Evolutionary conservation across 2,797 vertebrate species (phyloP), one percentile per base, ranked within the genome.

Genomic region (Spheniscus humboldti): DNA sequence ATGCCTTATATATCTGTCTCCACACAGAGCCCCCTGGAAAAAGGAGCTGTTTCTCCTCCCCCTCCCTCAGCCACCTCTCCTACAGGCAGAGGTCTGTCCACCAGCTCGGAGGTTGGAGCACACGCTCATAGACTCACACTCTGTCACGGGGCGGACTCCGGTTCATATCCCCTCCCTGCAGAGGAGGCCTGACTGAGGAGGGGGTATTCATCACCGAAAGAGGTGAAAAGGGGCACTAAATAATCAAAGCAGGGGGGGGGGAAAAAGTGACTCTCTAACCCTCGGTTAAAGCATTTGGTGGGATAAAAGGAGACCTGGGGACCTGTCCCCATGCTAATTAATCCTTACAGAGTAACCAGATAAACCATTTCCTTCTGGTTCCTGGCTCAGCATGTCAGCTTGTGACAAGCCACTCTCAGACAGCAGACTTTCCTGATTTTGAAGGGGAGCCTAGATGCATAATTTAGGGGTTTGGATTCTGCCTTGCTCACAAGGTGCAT

Each of bases 351-450:
- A 78, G 64, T 90, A 92, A 92, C 72, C 0, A 0, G 72, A 90
- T 86, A 92, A 91, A 96, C 78, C 37, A 37, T 88, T 94, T 92
- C 56, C 82, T 91, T 72, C 81, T 66, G 72, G 55, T 43, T 93
- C 72, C 69, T 88, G 82, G 55, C 79, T 92, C 94, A 81, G 35
- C 62, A 35, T 86, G 79, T 67, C 88, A 91, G 57, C 79, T 78
- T 81, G 24, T 90, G 88, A 86, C 90, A 95, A 88, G 82, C 33
- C 30, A 43, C 30, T 84, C 66, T 66, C 62, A 88, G 69, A 79
- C 22, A 95, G 47, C 73, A 94, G 78, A 74, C 6, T 94, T 90
- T 80, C 63, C 56, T 72, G 37, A 64, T 83, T 91, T 73, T 88
- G 37, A 96, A 96, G 57, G n/a, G 60, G 16, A 91, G 37, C 33